These are phyloP conservation scores for Micropoecilia bifurca DNA, from an alignment of 2,797 vertebrate species.

Conservation along the genomic window DNA sequence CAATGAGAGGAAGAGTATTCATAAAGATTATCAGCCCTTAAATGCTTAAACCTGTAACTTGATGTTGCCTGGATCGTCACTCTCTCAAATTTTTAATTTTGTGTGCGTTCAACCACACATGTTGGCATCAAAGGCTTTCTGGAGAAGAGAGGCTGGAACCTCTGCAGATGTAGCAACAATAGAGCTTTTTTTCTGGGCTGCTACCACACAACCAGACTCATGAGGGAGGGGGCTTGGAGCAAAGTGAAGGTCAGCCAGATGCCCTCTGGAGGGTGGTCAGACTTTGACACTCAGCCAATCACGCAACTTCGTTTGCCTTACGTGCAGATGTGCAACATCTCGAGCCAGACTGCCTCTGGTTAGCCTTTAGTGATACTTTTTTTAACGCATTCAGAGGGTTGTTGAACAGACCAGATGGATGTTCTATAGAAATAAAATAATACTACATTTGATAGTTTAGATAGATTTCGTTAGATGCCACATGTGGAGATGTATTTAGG, in stretches of 20 bases:
- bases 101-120: constrained; percentile 21
- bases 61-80: constrained; percentile 20
- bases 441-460: constrained; percentile 49
- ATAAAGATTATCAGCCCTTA: constrained; percentile 46
- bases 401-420: constrained; percentile 65
- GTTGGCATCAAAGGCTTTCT: constrained; percentile 33
- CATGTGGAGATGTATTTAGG: constrained; percentile 70
- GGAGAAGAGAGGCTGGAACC: constrained; percentile 22
- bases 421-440: constrained; percentile 40
- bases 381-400: constrained; percentile 63
- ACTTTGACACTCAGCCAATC: constrained; percentile 64
- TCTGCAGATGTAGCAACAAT: constrained; percentile 59
- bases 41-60: constrained; percentile 39
- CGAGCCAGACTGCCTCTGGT: constrained; percentile 59
- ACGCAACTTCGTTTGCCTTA: constrained; percentile 35
- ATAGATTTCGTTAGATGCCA: constrained; percentile 22
- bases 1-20: constrained; percentile 44
- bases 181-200: constrained; percentile 45
- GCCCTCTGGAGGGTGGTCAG: constrained; percentile 64
- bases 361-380: constrained; percentile 58
- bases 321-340: constrained; percentile 69
- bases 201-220: constrained; percentile 45
- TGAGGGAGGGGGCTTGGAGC: constrained; percentile 54
- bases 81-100: constrained; percentile 26
- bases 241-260: constrained; percentile 74